A percentile compares a stretch with the other conserved stretches of the same genome.
Evolutionary conservation across 2,797 vertebrate genomes (phyloP).

Genomic region (Heliangelus exortis): DNA sequence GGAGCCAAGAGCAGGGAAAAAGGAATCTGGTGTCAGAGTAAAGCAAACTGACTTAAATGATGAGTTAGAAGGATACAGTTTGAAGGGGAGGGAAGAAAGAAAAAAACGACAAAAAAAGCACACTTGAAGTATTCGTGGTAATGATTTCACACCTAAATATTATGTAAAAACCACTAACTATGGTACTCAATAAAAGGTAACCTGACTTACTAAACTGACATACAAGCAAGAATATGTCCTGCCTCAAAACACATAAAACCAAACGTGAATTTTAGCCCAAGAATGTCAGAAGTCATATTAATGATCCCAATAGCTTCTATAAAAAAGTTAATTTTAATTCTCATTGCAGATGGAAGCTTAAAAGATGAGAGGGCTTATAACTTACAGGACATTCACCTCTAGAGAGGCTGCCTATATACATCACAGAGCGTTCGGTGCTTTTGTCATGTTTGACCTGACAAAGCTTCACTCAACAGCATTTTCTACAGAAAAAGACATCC

Average conservation of each 20-base stretch:
- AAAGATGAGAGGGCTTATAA: background rate
- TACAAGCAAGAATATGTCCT: background rate
- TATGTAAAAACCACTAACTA: background rate
- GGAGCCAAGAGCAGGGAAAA: background rate
- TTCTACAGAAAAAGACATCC: background rate
- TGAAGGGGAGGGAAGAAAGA: background rate
- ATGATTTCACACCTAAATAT: constrained; percentile 10
- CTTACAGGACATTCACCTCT: background rate
- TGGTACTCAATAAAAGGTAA: background rate
- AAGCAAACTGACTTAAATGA: background rate
- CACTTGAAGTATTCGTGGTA: background rate
- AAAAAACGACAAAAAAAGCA: background rate
- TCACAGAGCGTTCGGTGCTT: background rate
- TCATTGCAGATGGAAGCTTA: background rate
- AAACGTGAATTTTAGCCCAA: background rate
- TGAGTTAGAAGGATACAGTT: background rate
- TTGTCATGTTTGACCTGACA: background rate
- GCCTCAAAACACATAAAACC: background rate
- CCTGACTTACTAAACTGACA: background rate
- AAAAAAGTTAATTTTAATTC: background rate
- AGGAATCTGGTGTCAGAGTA: background rate
- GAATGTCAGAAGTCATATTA: background rate
- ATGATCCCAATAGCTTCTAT: background rate
- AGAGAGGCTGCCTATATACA: accelerated
- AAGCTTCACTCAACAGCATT: background rate